phyloP scores from a whole-genome alignment of 2,113 vertebrate genomes.

The Stigmatopora nigra region DNA sequence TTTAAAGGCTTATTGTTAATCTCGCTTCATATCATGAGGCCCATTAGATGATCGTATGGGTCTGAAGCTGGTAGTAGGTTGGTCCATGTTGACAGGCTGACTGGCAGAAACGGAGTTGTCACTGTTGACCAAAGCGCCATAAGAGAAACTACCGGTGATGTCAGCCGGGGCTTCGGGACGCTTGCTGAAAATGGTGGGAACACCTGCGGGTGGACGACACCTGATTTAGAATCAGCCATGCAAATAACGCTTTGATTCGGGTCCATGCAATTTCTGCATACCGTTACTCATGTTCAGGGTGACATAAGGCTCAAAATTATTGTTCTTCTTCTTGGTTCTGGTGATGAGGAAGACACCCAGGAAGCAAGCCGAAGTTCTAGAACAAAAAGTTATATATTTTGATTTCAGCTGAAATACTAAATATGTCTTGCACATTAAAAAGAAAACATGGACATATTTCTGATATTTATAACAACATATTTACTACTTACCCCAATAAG shows the following conservation, averaged over 20 bases:
- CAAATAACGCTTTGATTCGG: background rate
- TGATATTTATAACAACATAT: background rate
- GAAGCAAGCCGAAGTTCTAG: slow-evolving; percentile 81
- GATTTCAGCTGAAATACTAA: background rate
- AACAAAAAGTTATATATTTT: background rate
- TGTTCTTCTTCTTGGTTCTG: slow-evolving; percentile 77
- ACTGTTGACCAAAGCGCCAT: slow-evolving; percentile 86
- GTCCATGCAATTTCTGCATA: slow-evolving; percentile 51
- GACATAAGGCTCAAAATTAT: slow-evolving; percentile 89
- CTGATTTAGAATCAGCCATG: background rate
- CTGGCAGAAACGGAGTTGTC: slow-evolving; percentile 75
- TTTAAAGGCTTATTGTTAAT: slow-evolving; percentile 37
- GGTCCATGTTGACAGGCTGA: slow-evolving; percentile 70
- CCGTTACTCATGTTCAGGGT: slow-evolving; percentile 90
- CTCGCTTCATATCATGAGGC: slow-evolving; percentile 72
- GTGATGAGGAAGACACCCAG: slow-evolving; percentile 89
- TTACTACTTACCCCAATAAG: slow-evolving; percentile 81
- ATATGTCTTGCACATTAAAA: background rate
- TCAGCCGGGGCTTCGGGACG: slow-evolving; percentile 81
- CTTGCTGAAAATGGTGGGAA: slow-evolving; percentile 87
- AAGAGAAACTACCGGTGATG: slow-evolving; percentile 85
- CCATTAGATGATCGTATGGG: slow-evolving; percentile 51
- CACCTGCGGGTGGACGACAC: slow-evolving; percentile 64
- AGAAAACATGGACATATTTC: background rate
- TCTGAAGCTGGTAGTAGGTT: slow-evolving; percentile 48